A percentile compares a stretch with the other conserved stretches of the same genome.
phyloP scores from a whole-genome alignment of 2,113 vertebrate species.

The Clinocottus analis region DNA sequence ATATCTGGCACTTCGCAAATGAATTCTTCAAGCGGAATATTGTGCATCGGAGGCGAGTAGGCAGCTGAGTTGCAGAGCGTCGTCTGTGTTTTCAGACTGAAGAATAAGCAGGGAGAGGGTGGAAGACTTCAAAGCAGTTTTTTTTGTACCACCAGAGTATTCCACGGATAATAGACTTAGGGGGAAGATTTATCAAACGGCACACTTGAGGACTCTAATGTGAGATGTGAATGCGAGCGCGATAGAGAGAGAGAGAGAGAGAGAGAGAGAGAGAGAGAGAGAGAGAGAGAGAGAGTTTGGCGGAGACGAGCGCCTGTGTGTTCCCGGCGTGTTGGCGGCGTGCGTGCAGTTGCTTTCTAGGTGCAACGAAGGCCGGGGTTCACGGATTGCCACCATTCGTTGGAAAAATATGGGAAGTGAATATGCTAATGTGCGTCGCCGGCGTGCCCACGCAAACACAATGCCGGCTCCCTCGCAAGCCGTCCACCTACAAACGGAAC shows the following conservation, averaged over 20 bases:
- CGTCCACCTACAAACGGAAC: conserved; percentile 52
- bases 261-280: conserved; percentile 1
- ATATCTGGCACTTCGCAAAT: conserved; percentile 52
- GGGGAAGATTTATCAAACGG: conserved; percentile 78
- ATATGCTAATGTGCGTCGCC: conserved; percentile 53
- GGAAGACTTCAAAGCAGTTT: conserved; percentile 76
- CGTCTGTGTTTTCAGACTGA: conserved; percentile 58
- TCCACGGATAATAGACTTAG: conserved; percentile 79
- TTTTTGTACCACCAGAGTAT: conserved; percentile 70
- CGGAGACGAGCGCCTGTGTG: conserved; percentile 2
- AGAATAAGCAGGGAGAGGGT: conserved; percentile 67
- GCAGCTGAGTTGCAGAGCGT: conserved; percentile 55
- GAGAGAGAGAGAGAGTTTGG: conserved; percentile 3
- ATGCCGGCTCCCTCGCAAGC: conserved; percentile 21
- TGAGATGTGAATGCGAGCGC: conserved; percentile 53
- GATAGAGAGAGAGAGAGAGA: conserved; percentile 17
- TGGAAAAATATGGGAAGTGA: conserved; percentile 31
- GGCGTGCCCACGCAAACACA: conserved; percentile 15
- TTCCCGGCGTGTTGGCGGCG: not conserved
- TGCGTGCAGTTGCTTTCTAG: conserved; percentile 33
- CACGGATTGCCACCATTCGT: conserved; percentile 40
- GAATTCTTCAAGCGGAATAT: conserved; percentile 50
- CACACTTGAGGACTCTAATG: conserved; percentile 71
- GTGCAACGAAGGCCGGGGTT: conserved; percentile 42
- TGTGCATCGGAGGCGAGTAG: conserved; percentile 48